phyloP scores from a whole-genome alignment of 2,113 vertebrate species.

The Dipodomys spectabilis region DNA sequence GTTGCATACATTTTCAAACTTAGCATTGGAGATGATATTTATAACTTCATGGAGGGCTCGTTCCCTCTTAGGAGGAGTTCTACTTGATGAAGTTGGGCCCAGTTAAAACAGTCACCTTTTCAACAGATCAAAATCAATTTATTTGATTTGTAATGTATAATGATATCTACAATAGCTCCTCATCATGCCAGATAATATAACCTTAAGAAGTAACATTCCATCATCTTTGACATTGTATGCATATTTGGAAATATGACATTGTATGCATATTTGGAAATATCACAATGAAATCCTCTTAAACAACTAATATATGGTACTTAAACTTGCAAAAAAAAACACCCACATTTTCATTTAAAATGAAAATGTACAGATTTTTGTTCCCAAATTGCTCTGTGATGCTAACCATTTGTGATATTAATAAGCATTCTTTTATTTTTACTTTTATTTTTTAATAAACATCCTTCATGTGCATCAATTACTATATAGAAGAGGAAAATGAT shows the following conservation, averaged over 20 bases:
- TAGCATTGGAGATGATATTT: not conserved
- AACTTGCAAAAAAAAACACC: not conserved
- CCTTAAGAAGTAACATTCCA: not conserved
- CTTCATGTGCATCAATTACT: not conserved
- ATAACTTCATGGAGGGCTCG: not conserved
- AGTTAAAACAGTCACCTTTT: not conserved
- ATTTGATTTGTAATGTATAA: slow-evolving; percentile 1
- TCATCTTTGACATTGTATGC: not conserved
- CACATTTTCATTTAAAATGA: not conserved
- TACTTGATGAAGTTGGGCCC: not conserved
- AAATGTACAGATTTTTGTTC: not conserved
- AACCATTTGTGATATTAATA: not conserved
- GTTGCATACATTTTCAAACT: not conserved
- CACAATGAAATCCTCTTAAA: not conserved
- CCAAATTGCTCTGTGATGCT: not conserved
- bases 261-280: no score
- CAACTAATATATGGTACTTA: not conserved
- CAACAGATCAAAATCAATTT: not conserved
- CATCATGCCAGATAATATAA: not conserved
- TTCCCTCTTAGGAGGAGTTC: not conserved
- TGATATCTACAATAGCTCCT: not conserved
- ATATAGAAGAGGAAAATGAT: not conserved
- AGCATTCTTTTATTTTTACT: not conserved
- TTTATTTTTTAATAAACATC: no score
- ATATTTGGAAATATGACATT: no score